These are phyloP conservation scores for Nasonia oneida DNA, from an alignment of 2,888 invertebrate species.

Conservation along the genomic window DNA sequence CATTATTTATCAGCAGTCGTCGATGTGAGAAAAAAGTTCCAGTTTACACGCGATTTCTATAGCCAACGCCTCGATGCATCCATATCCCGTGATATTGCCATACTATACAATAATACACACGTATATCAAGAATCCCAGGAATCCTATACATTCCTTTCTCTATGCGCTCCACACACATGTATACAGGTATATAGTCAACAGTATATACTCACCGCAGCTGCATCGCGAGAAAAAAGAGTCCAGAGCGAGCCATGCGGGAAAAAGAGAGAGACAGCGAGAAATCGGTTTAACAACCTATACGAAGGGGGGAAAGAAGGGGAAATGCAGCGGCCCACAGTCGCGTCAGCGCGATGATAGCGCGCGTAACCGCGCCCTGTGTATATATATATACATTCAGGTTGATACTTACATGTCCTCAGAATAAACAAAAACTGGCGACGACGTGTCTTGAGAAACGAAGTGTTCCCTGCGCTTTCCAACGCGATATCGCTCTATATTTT, in stretches of 20 bases:
- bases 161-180: background rate
- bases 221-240: background rate
- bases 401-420: background rate
- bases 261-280: background rate
- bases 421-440: background rate
- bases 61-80: background rate
- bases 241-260: background rate
- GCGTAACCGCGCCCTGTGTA: conserved; percentile 7
- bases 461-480: background rate
- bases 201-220: background rate
- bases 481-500: background rate
- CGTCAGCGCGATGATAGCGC: background rate
- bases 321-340: background rate
- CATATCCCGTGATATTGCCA: background rate
- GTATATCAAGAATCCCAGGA: background rate
- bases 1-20: background rate
- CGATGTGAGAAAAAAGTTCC: background rate
- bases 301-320: background rate
- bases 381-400: no score
- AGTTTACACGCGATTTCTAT: background rate
- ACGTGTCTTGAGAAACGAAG: background rate
- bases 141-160: background rate
- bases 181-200: background rate
- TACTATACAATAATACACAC: background rate
- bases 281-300: background rate